These are phyloP conservation scores for Puffinus mauretanicus DNA, from an alignment of 2,113 vertebrate genomes.

Conservation along the genomic window DNA sequence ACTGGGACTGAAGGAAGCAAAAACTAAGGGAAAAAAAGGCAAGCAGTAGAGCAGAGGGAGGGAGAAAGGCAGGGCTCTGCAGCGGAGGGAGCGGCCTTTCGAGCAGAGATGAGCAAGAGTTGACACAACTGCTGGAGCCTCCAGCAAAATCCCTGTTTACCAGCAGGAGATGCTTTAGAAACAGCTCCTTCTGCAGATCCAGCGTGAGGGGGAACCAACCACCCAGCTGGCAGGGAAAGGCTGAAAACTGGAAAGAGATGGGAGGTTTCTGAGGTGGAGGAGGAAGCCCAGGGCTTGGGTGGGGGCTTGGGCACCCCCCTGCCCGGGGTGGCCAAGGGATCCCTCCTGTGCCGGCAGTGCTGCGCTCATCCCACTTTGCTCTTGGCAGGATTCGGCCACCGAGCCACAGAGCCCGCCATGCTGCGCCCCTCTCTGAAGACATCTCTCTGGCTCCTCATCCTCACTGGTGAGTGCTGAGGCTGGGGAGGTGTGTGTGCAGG, in stretches of 20 bases:
- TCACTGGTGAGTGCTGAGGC: conserved; percentile 60
- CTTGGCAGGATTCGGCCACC: background rate
- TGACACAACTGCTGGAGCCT: conserved; percentile 2
- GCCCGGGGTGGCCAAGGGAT: fast-evolving
- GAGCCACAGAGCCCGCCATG: background rate
- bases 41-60: background rate
- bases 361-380: background rate
- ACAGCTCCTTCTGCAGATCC: background rate
- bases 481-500: background rate
- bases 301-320: background rate
- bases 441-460: background rate
- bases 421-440: background rate
- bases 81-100: background rate
- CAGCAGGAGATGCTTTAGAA: background rate
- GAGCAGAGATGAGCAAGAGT: background rate
- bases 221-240: background rate
- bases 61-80: background rate
- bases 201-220: background rate
- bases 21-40: background rate
- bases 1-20: background rate
- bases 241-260: background rate
- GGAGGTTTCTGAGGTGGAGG: background rate
- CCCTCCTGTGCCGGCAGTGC: background rate
- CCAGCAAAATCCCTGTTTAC: conserved; percentile 17
- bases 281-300: background rate